Conservation (phyloP, 2,113 vertebrate species). For the Erinaceus europaeus region DNA sequence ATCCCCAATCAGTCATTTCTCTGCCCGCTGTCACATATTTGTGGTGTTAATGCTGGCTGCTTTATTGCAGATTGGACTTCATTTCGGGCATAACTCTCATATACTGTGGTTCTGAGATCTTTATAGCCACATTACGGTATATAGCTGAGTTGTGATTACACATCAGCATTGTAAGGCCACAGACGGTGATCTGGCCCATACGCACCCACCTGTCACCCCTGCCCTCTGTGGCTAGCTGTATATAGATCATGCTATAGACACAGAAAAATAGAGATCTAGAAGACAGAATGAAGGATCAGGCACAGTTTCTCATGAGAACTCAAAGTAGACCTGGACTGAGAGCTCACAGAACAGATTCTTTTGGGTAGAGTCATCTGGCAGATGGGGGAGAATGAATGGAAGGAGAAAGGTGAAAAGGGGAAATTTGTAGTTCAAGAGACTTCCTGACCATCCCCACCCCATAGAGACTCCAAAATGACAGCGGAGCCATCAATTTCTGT, state of each 20-base stretch:
- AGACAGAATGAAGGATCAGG: not conserved
- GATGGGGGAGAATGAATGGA: not conserved
- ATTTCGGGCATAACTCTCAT: constrained; percentile 70
- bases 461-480: not conserved
- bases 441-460: not conserved
- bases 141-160: constrained; percentile 71
- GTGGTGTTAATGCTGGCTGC: constrained; percentile 67
- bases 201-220: constrained; percentile 51
- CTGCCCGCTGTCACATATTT: constrained; percentile 72
- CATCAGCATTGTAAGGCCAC: constrained; percentile 19
- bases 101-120: constrained; percentile 68
- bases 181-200: constrained; percentile 8
- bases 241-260: not conserved
- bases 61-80: constrained; percentile 72
- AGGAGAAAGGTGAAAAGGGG: not conserved
- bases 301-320: not conserved
- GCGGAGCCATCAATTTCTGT: not conserved
- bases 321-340: not conserved
- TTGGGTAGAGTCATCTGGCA: not conserved
- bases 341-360: not conserved
- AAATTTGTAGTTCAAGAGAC: not conserved
- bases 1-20: constrained; percentile 77
- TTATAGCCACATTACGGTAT: constrained; percentile 62
- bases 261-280: not conserved
- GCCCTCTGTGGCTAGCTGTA: not conserved